Evolutionary conservation across 2,888 invertebrate species (phyloP), one percentile per base, ranked within the genome.

Genomic region (Meiosimyza platycephala): DNA sequence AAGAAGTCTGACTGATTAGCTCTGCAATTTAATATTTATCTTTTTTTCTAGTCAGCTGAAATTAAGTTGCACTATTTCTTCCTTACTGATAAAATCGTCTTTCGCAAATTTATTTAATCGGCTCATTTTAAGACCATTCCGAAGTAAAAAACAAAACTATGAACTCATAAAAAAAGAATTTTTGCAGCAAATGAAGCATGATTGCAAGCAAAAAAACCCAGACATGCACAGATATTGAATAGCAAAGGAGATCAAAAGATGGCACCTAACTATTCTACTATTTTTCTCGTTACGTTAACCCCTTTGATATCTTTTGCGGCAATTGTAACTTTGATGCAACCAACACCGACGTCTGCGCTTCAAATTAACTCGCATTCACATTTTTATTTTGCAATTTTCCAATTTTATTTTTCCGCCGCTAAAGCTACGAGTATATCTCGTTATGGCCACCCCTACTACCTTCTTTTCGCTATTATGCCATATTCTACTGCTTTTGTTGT

Each of bases 321-420:
- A 40, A 40, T 9, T 40, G 40, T 40, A 40, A 40, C 40, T 40
- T 40, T 40, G 40, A 40, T 40, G 40, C 40, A 9, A 5, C 40
- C 15, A 33, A 63, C 47, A 33, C 47, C 9, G 18, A 9, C 7
- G 47, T 63, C 15, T 47, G 40, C 16, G 6, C 33, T 40, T 3
- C 54, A 33, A 57, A 15, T 6, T 12, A 16, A 33, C 16, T 18
- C 22, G 16, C 33, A 28, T 57, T 66, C 48, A 40, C 72, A 72
- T 40, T 72, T 72, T 59, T 69, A 73, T 54, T 72, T 64, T 68
- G 18, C 55, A 68, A 72, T 60, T 73, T 73, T 65, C 69, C 69
- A 70, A 70, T 70, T 73, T 63, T 13, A 48, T 47, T 40, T 47
- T 7, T 40, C 47, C n/a, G 18, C 47, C 63, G n/a, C 48, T 15